Base-by-base conservation (phyloP, 2,888 invertebrate genomes). In the Oxycera nigricornis region DNA sequence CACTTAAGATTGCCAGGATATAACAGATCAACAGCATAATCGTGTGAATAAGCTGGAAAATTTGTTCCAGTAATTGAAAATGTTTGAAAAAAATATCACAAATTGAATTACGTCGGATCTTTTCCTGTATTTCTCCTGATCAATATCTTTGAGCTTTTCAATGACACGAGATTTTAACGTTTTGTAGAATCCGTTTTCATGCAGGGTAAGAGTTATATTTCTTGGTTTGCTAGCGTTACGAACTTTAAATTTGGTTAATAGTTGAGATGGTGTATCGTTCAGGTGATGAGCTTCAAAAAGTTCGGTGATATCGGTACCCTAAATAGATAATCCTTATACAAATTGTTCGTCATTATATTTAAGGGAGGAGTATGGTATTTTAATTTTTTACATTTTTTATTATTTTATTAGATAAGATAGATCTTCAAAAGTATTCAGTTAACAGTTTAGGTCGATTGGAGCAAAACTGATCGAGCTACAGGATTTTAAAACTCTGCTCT, bases 281-380 rank as follows among this genome's bases (percentile, higher is more conserved):
- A 93, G 80, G 82, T 94, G 94, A 82, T 93, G 91, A 0, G 87
- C 84, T 86, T 93, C 92, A 80, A 93, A 94, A 4, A 91, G 89
- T 85, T 94, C 94, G 0, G 94, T 94, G 75, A 94, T 92, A 79
- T 94, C 94, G 0, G 91, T 91, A 0, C 93, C 94, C 88, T 90
- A 9, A 22, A 52, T 57, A 11, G 14, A 24, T 30, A n/a, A n/a
- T n/a, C n/a, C n/a, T n/a, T n/a, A 39, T 26, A 24, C 1, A 39
- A 22, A 28, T 1, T 0, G n/a, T n/a, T n/a, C n/a, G n/a, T n/a
- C n/a, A n/a, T n/a, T n/a, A n/a, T n/a, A n/a, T n/a, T n/a, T n/a
- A n/a, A n/a, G n/a, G n/a, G n/a, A n/a, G n/a, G n/a, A n/a, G n/a
- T n/a, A n/a, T n/a, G n/a, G n/a, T n/a, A n/a, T n/a, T n/a, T n/a